Evolutionary conservation across 2,797 vertebrate genomes (phyloP).

Genomic region (Champsocephalus gunnari): DNA sequence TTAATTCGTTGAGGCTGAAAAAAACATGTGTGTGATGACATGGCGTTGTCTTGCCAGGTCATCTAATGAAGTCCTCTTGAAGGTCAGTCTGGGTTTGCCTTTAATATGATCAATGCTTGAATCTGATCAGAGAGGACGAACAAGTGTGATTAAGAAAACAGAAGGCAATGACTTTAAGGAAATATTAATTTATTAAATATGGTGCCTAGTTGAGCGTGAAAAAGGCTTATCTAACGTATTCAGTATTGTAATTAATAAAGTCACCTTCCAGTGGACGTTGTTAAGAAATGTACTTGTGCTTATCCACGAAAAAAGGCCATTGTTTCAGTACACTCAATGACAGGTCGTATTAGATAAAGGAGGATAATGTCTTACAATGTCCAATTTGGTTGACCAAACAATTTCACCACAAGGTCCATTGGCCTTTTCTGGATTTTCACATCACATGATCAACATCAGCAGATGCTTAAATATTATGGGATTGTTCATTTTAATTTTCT

Average conservation of each 20-base stretch:
- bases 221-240: slow-evolving; percentile 6
- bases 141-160: slow-evolving; percentile 48
- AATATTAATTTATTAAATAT: slow-evolving; percentile 21
- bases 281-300: not conserved
- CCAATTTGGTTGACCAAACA: no score
- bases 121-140: slow-evolving; percentile 61
- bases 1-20: slow-evolving; percentile 29
- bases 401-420: not conserved
- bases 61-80: slow-evolving; percentile 38
- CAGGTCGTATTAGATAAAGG: not conserved
- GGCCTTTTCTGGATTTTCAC: not conserved
- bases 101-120: slow-evolving; percentile 56
- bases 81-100: slow-evolving; percentile 43
- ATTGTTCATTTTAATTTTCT: not conserved
- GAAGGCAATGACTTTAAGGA: slow-evolving; percentile 18
- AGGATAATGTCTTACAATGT: not conserved
- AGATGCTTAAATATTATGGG: not conserved
- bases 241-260: slow-evolving; percentile 9
- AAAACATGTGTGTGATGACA: not conserved
- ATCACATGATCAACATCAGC: not conserved
- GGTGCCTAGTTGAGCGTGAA: slow-evolving; percentile 19
- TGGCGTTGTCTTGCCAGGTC: slow-evolving; percentile 22
- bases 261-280: not conserved
- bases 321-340: not conserved
- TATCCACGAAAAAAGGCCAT: not conserved